A percentile compares a stretch with the other conserved stretches of the same genome.
Conservation (phyloP, 2,888 invertebrate species). For the Ochropleura leucogaster region DNA sequence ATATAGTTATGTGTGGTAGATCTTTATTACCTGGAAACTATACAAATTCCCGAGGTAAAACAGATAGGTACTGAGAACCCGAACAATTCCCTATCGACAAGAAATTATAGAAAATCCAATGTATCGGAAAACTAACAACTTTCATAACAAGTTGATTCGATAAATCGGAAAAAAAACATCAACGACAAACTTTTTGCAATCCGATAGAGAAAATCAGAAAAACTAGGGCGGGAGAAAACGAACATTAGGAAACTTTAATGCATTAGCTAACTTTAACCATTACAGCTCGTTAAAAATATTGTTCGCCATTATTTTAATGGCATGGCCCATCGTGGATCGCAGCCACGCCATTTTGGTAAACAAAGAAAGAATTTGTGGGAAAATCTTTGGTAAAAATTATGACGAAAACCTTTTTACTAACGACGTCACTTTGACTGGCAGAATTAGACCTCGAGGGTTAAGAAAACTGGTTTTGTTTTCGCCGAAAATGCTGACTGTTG, state of each 20-base stretch:
- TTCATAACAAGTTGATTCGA: slow-evolving; percentile 20
- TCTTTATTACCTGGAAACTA: not conserved
- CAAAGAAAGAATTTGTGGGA: slow-evolving; percentile 41
- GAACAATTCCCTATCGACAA: not conserved
- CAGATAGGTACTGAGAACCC: not conserved
- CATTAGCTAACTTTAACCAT: slow-evolving; percentile 75
- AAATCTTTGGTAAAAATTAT: slow-evolving; percentile 42
- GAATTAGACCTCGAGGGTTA: slow-evolving; percentile 22
- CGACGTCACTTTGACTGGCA: slow-evolving; percentile 35
- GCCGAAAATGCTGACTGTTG: slow-evolving; percentile 1
- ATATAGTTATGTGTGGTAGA: not conserved
- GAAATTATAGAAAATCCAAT: slow-evolving; percentile 6
- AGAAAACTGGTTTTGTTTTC: slow-evolving; percentile 22
- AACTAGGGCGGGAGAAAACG: slow-evolving; percentile 69
- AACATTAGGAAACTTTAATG: slow-evolving; percentile 72
- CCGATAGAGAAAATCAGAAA: slow-evolving; percentile 48
- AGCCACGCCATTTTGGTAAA: slow-evolving; percentile 36
- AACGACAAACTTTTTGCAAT: slow-evolving; percentile 57
- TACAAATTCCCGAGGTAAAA: not conserved
- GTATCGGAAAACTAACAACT: slow-evolving; percentile 9
- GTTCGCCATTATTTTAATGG: slow-evolving; percentile 61
- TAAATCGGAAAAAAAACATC: slow-evolving; percentile 50
- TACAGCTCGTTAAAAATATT: slow-evolving; percentile 76
- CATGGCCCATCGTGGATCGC: slow-evolving; percentile 26
- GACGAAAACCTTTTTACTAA: slow-evolving; percentile 25